A percentile compares a stretch with the other conserved stretches of the same genome.
Conservation (phyloP, 2,888 invertebrate genomes). For the Nomada lathburiana region DNA sequence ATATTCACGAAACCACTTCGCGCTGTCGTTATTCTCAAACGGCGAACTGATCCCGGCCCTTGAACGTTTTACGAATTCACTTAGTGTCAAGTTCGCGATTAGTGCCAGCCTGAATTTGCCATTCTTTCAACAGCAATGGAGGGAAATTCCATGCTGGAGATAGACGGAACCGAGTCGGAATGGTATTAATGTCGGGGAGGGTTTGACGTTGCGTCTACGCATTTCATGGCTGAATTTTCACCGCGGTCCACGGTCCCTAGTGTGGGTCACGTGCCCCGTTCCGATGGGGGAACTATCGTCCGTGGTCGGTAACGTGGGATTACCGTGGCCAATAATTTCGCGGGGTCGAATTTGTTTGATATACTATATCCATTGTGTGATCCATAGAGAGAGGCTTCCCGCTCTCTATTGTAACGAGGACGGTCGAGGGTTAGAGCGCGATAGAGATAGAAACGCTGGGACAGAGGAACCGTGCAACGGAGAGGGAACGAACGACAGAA, state of each 20-base stretch:
- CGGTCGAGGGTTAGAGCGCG: constrained; percentile 60
- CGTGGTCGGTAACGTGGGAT: constrained; percentile 69
- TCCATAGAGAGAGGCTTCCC: constrained; percentile 74
- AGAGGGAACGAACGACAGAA: constrained; percentile 51
- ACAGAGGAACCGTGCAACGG: constrained; percentile 41
- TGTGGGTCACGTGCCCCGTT: constrained; percentile 63
- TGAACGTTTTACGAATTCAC: too few relatives aligned
- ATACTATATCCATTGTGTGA: constrained; percentile 80
- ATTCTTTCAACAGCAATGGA: too few relatives aligned
- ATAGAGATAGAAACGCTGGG: constrained; percentile 48
- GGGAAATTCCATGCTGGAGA: not conserved
- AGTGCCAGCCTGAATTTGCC: too few relatives aligned
- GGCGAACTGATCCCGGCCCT: not conserved
- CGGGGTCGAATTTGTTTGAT: constrained; percentile 78
- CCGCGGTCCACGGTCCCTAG: constrained; percentile 42
- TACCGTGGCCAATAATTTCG: constrained; percentile 75
- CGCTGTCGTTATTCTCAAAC: not conserved
- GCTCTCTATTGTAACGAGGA: constrained; percentile 71
- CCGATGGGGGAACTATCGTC: constrained; percentile 73
- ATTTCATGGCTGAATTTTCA: constrained; percentile 66
- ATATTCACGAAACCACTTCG: not conserved
- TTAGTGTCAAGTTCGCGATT: too few relatives aligned
- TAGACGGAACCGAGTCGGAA: constrained; percentile 29
- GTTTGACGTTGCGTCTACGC: constrained; percentile 52
- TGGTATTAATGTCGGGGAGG: constrained; percentile 50